A percentile compares a stretch with the other conserved stretches of the same genome.
Conservation (phyloP, 2,888 invertebrate genomes). For the Drosophila paramelanica region DNA sequence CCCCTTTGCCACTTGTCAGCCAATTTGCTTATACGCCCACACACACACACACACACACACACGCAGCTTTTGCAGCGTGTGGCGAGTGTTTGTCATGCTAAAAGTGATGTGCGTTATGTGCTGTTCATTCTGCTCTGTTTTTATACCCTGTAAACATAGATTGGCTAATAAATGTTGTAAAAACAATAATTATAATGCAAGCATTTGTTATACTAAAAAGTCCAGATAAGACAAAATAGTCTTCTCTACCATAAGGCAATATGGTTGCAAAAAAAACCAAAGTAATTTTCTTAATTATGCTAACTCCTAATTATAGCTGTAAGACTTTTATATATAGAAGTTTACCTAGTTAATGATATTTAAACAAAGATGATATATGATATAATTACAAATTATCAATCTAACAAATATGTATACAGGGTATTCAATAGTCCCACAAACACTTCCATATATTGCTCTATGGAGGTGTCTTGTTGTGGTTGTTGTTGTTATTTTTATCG, state of each 20-base stretch:
- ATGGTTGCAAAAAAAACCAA: no score
- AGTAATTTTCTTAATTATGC: no score
- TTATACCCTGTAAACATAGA: slow-evolving; percentile 8
- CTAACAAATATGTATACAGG: neutral
- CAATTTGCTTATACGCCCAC: slow-evolving; percentile 34
- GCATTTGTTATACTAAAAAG: neutral
- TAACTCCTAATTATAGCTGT: no score
- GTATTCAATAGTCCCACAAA: slow-evolving; percentile 1
- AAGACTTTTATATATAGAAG: no score
- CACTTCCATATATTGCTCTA: slow-evolving; percentile 4
- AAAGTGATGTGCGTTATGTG: slow-evolving; percentile 22
- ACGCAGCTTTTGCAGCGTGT: slow-evolving; percentile 4
- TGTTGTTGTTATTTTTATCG: slow-evolving; percentile 13
- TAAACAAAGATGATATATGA: neutral
- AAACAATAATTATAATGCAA: neutral
- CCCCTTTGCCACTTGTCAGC: slow-evolving; percentile 3
- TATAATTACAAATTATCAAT: neutral
- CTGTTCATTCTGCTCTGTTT: slow-evolving; percentile 32
- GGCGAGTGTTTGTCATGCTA: slow-evolving; percentile 40
- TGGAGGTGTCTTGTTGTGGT: slow-evolving; percentile 40
- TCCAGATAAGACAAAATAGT: no score
- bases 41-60: slow-evolving; percentile 8
- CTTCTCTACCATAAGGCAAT: no score
- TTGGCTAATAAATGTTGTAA: neutral
- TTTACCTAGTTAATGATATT: no score